Base-by-base conservation (phyloP, 2,888 invertebrate species). In the Sthenelais limicola region DNA sequence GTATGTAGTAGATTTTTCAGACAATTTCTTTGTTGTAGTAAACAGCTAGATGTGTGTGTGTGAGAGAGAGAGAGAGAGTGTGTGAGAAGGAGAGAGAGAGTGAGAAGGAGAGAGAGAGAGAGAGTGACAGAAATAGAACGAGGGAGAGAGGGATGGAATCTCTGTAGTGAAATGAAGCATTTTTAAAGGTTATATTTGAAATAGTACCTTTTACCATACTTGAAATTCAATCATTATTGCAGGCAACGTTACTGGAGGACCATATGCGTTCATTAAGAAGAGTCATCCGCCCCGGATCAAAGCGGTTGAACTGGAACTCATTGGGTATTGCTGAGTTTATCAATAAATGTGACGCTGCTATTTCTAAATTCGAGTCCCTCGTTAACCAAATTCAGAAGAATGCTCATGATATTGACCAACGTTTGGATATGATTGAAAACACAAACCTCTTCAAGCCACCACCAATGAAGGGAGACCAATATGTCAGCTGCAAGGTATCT, bases 271-370 rank as follows among this genome's bases (percentile, higher is more conserved):
- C 87, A 21, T 73, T 88, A 54, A 79, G 85, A 21, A 80, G 87
- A 33, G 84, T 86, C 24, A 83, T 88, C 74, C 91, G 94, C 81
- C 94, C 94, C 1, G 96, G 96, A 0, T 89, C 94, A 0, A 92
- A 92, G 1, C 91, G 95, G 33, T 92, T 95, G 72, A 94, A 93
- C 54, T 97, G 97, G 96, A 93, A 92, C 76, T 94, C 95, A 0
- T 90, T 96, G 18, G 93, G 93, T 32, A 94, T 96, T 52, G 89
- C 89, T 21, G 93, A 94, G 74, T 97, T 93, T 85, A 90, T 92
- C 1, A 84, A 88, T 0, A 89, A 89, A 62, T 92, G 93, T 78
- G 88, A 89, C 67, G 52, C 70, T 38, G 70, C 87, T 12, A 88
- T 88, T 68, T 86, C 85, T 68, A 88, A 89, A 77, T 88, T 89